Base-by-base conservation (phyloP, 2,888 invertebrate genomes). In the Sinohyriopsis cumingii region DNA sequence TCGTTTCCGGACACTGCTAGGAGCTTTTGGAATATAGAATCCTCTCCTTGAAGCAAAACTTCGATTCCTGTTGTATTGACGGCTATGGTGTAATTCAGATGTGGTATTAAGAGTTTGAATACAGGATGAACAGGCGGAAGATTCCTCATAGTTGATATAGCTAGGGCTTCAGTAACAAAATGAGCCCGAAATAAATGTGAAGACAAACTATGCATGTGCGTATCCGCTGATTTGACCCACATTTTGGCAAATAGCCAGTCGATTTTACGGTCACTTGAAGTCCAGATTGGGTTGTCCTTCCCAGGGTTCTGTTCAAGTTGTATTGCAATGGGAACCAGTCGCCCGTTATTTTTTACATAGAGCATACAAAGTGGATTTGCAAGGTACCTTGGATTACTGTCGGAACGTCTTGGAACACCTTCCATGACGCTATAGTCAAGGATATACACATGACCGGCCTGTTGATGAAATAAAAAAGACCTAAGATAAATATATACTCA, bases 361-460 rank as follows among this genome's bases (percentile, higher is more conserved):
- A 77, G 69, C 77, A 77, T 75, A 24, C 69, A 69, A 19, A 73
- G 53, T 25, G 77, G 71, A 54, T 71, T 71, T 19, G 75, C 61
- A 19, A 77, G 62, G 55, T 62, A 73, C 33, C 62, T 55, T 6
- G 68, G 67, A 18, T 69, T 53, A 5, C 66, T 68, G 7, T 61
- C 67, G 5, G 33, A n/a, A 0, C 59, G 54, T 68, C 72, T 59
- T 22, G 65, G 59, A 45, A 77, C 66, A 20, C 68, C 72, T 20
- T 69, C 61, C n/a, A 77, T 57, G 25, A 71, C 63, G 7, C 61
- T 63, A 59, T 73, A 77, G 65, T 77, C 71, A n/a, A 73, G 68
- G 60, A 69, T 73, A 54, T 77, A 77, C 9, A 77, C 65, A 55
- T 77, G 73, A n/a, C 77, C 77, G 45, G 63, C 73, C 77, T 77